Base-by-base conservation (phyloP, 2,113 vertebrate genomes). In the Brachyhypopomus occidentalis region DNA sequence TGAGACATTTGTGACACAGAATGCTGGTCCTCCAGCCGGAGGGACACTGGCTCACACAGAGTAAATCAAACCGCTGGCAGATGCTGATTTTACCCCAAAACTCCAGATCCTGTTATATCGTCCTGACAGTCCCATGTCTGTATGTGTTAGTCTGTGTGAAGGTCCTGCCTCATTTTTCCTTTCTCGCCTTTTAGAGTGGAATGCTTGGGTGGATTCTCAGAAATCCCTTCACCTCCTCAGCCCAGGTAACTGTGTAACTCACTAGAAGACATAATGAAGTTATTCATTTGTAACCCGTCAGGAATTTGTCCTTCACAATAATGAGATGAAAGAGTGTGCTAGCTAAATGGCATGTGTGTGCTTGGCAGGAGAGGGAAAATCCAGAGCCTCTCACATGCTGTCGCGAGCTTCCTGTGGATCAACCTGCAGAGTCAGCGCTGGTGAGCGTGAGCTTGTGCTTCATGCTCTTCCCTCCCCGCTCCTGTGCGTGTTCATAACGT, bases 371-470 rank as follows among this genome's bases (percentile, higher is more conserved):
- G 11, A 83, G 85, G 2, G 72, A 86, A 41, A 90, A 77, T 72
- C 5, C 59, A 6, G 89, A 87, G 56, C 41, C 58, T 1, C 30
- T 30, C 2, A 30, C 30, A 30, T 30, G 30, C 30, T 30, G 30
- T 30, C 30, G 30, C 30, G 30, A 30, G 30, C 2, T 30, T n/a
- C 34, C 45, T 14, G 83, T 55, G 5, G 69, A 63, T 67, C 82
- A 82, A 55, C 80, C 84, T 25, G 70, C 84, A 60, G 87, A 86
- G 89, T 20, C 74, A 48, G 88, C 88, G 16, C 86, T 86, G 86
- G 91, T 84, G 45, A 11, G 58, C 20, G 6, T 64, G 11, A 38
- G 4, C 27, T 3, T 41, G 9, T 17, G 34, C 22, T 59, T 22
- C 3, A 36, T 17, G 5, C 30, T 60, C 3, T 11, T 36, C 7